Conservation (phyloP, 1,140 invertebrate species). For the Euglossa dilemma region DNA sequence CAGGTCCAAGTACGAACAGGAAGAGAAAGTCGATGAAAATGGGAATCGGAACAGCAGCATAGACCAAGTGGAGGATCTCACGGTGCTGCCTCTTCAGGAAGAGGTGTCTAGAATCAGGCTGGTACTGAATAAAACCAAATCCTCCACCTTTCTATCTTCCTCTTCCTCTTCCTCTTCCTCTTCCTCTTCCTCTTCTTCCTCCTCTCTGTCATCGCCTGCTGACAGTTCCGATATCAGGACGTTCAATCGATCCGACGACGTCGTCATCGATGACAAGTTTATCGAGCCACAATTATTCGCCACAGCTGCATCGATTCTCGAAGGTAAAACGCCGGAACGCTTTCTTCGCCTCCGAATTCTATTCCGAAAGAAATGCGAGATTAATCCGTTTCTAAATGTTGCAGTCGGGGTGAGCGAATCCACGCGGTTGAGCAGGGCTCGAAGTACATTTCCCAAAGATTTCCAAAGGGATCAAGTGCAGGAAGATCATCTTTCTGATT, state of each 20-base stretch:
- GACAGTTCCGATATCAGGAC: conserved; percentile 55
- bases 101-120: conserved; percentile 67
- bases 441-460: conserved; percentile 71
- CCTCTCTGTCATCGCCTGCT: conserved; percentile 42
- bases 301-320: conserved; percentile 70
- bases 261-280: conserved; percentile 66
- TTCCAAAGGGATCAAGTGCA: conserved; percentile 73
- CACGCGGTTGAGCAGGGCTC: conserved; percentile 74
- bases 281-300: conserved; percentile 67
- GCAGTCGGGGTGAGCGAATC: conserved; percentile 71
- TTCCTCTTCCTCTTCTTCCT: conserved; percentile 32
- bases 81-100: conserved; percentile 73
- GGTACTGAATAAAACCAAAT: conserved; percentile 67
- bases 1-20: conserved; percentile 64
- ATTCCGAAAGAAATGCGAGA: neutral
- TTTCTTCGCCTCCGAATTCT: neutral
- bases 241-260: conserved; percentile 70
- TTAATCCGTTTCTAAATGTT: neutral
- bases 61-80: conserved; percentile 69
- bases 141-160: conserved; percentile 46
- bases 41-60: conserved; percentile 55
- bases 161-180: conserved; percentile 55
- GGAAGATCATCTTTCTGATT: conserved; percentile 64
- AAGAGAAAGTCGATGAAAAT: conserved; percentile 52
- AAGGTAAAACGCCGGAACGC: conserved; percentile 65